A percentile compares a stretch with the other conserved stretches of the same genome.
Evolutionary conservation across 2,113 vertebrate genomes (phyloP).

Genomic region (Cairina moschata): DNA sequence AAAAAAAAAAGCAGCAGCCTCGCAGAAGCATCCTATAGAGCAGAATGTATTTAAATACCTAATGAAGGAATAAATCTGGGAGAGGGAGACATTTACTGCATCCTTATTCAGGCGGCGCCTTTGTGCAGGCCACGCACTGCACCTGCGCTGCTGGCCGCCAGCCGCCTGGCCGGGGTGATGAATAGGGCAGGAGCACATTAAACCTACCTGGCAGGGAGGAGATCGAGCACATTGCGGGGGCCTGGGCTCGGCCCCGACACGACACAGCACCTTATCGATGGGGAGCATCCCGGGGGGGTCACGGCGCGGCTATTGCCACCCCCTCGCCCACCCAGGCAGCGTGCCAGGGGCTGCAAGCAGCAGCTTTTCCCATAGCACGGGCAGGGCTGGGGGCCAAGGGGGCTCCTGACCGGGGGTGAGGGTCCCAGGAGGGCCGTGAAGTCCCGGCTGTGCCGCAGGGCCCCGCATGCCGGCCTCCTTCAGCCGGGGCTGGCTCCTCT

Average conservation of each 20-base stretch:
- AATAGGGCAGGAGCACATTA: not conserved
- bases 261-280: not conserved
- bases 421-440: not conserved
- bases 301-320: not conserved
- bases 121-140: not conserved
- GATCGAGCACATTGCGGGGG: not conserved
- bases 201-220: slow-evolving; percentile 25
- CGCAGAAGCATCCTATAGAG: slow-evolving; percentile 35
- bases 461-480: not conserved
- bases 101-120: slow-evolving; percentile 41
- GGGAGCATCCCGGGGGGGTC: not conserved
- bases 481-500: not conserved
- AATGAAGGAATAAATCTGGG: slow-evolving; percentile 72
- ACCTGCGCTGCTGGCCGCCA: not conserved
- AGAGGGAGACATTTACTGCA: slow-evolving; percentile 57
- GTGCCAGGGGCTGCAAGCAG: not conserved
- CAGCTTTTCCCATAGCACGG: not conserved
- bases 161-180: not conserved
- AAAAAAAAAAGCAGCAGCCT: slow-evolving; percentile 9
- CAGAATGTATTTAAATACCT: slow-evolving; percentile 64
- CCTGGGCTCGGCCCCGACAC: not conserved
- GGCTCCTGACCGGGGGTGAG: not conserved
- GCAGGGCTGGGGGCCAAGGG: not conserved
- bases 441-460: fast-evolving
- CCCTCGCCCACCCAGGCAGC: not conserved